Evolutionary conservation across 2,888 invertebrate species (phyloP).

Genomic region (Parochlus steinenii): DNA sequence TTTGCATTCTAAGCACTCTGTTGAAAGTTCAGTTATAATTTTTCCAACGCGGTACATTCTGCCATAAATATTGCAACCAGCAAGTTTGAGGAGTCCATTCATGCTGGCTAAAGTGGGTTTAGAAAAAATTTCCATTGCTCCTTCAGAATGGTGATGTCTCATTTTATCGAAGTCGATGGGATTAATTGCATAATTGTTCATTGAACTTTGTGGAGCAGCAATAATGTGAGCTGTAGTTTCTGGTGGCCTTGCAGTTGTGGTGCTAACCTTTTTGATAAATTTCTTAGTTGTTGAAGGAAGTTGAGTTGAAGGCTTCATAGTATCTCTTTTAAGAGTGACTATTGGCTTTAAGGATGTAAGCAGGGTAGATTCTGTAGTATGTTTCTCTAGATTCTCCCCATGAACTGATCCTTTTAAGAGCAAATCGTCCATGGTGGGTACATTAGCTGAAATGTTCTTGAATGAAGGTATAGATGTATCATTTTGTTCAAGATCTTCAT

Average conservation of each 20-base stretch:
- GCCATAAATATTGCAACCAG: conserved; percentile 81
- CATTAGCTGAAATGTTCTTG: conserved; percentile 8
- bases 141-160: conserved; percentile 13
- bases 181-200: conserved; percentile 15
- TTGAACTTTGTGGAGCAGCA: background rate
- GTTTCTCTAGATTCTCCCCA: no score
- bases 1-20: conserved; percentile 66
- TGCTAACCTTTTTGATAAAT: conserved; percentile 1
- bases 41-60: conserved; percentile 71
- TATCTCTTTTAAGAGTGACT: conserved; percentile 8
- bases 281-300: conserved; percentile 13
- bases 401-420: conserved; percentile 6
- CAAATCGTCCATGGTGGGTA: conserved; percentile 7
- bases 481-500: conserved; percentile 1
- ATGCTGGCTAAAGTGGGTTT: conserved; percentile 16
- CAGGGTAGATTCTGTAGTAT: no score
- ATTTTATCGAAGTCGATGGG: conserved; percentile 15
- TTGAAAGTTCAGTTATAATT: conserved; percentile 66
- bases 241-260: conserved; percentile 9
- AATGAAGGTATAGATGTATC: conserved; percentile 1
- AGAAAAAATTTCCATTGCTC: conserved; percentile 15
- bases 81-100: conserved; percentile 49
- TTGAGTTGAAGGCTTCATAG: conserved; percentile 13
- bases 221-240: background rate
- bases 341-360: no score